These are phyloP conservation scores for Argopecten irradians DNA, from an alignment of 1,140 invertebrate genomes.

Conservation along the genomic window DNA sequence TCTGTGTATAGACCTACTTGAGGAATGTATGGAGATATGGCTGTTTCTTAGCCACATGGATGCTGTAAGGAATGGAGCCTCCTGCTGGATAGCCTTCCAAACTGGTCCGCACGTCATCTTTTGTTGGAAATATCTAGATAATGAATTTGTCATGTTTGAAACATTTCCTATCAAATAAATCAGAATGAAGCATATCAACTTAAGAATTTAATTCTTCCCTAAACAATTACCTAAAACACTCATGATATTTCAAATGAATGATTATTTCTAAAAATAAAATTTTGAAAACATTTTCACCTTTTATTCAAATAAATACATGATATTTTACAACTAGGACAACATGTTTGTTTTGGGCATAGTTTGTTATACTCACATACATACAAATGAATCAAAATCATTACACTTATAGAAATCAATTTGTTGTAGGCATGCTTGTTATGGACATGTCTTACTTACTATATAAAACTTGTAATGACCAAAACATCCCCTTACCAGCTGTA, in stretches of 20 bases:
- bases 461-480: no score
- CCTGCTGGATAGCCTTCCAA: conserved; percentile 90
- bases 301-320: no score
- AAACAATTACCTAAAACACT: neutral
- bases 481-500: conserved; percentile 72
- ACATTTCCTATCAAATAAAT: neutral
- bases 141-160: neutral
- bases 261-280: neutral
- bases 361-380: no score
- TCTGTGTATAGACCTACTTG: conserved; percentile 83
- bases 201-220: neutral
- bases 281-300: neutral
- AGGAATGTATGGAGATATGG: conserved; percentile 87
- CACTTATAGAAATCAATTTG: no score
- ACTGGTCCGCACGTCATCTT: conserved; percentile 88
- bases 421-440: no score
- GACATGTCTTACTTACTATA: no score
- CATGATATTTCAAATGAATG: neutral
- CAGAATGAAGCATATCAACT: neutral
- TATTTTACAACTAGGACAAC: no score
- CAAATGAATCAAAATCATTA: no score
- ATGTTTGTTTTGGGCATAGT: no score
- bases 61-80: conserved; percentile 92
- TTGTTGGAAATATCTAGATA: conserved; percentile 83
- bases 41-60: conserved; percentile 89